Evolutionary conservation across 2,888 invertebrate species (phyloP), one percentile per base, ranked within the genome.

Genomic region (Smittia aterrima): DNA sequence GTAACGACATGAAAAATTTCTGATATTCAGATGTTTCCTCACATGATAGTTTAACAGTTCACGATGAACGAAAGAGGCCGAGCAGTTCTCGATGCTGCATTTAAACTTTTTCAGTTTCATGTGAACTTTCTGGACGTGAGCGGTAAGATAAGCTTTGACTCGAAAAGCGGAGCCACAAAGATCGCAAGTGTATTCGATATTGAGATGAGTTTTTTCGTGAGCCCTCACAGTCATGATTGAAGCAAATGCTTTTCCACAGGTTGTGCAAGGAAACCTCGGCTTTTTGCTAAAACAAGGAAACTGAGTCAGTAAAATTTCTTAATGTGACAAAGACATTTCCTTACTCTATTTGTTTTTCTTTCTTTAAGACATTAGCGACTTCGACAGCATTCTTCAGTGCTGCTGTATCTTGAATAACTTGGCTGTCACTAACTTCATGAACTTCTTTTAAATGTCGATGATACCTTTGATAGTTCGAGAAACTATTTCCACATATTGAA

Each of bases 51-150:
- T 58, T 6, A 58, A 22, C 18, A 18, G 58, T 11, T 58, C 58
- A 16, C 58, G 16, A 58, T 58, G 58, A 4, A 58, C 58, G 18
- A 18, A 58, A 3, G 58, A 58, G 1, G 58, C 58, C 22, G 58
- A 22, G 18, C 58, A 58, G 18, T 20, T 20, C 18, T 18, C 47
- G 16, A 47, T 47, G 16, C 16, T n/a, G 16, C 47, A 47, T n/a
- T 47, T 47, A 11, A n/a, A 47, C 58, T 58, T 58, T 58, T 58
- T 58, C 22, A 58, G 20, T 18, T 58, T 58, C 18, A 70, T 9
- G 53, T 70, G 70, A 16, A 70, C 32, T 13, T 70, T 70, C n/a
- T 70, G 70, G 1, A 70, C 54, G 25, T 70, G 70, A 32, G 53
- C 25, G 4, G 70, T 70, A 1, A 41, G 9, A 47, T 41, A 32